phyloP scores from a whole-genome alignment of 2,888 invertebrate genomes.

The Thysanoteuthis rhombus region DNA sequence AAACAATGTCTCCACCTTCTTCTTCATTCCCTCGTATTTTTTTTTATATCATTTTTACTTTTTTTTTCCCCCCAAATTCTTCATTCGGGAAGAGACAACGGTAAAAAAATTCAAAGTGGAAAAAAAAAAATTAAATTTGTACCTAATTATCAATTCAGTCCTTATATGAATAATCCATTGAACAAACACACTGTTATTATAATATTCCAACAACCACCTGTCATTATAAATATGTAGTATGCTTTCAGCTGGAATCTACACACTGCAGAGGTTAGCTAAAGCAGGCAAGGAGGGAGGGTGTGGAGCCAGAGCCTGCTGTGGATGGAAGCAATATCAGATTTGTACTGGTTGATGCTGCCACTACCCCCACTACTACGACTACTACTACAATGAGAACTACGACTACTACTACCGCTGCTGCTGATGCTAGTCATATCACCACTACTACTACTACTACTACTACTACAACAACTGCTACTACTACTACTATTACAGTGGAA shows the following conservation, averaged over 20 bases:
- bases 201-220: constrained; percentile 38
- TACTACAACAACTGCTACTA: too few species aligned
- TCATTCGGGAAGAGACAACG: neutral
- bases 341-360: neutral
- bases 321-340: neutral
- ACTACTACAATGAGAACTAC: neutral
- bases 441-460: neutral
- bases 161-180: constrained; percentile 43
- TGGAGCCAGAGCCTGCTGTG: neutral
- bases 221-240: constrained; percentile 37
- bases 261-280: neutral
- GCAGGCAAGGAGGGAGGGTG: neutral
- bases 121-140: constrained; percentile 15
- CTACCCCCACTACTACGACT: neutral
- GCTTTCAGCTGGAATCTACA: constrained; percentile 13
- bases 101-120: neutral
- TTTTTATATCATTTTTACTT: neutral
- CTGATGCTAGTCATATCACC: neutral
- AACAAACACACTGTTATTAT: constrained; percentile 38
- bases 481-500: neutral
- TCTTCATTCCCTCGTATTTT: too few species aligned
- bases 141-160: constrained; percentile 1
- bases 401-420: neutral
- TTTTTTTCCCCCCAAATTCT: neutral
- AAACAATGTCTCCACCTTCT: too few species aligned